These are phyloP conservation scores for Malurus elegans DNA, from an alignment of 2,113 vertebrate genomes.

Conservation along the genomic window DNA sequence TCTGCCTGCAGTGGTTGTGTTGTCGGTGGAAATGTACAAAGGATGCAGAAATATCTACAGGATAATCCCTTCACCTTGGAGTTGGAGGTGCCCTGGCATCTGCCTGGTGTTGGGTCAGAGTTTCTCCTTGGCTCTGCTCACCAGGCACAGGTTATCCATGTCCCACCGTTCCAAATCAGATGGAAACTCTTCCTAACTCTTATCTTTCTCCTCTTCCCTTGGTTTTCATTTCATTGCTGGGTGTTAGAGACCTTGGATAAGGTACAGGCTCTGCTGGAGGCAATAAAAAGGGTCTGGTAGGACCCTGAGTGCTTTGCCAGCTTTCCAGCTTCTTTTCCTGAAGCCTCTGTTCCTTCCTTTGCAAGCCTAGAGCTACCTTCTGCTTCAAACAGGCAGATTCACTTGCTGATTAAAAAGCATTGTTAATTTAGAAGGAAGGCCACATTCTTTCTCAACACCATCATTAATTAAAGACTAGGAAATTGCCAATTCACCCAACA, in stretches of 20 bases:
- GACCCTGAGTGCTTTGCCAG: not conserved
- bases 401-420: slow-evolving; percentile 41
- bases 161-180: not conserved
- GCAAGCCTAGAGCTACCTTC: slow-evolving; percentile 53
- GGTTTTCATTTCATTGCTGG: not conserved
- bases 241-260: not conserved
- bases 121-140: not conserved
- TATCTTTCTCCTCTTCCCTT: not conserved
- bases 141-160: not conserved
- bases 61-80: not conserved
- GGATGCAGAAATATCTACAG: not conserved
- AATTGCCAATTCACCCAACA: slow-evolving; percentile 61
- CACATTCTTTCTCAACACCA: slow-evolving; percentile 60
- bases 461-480: slow-evolving; percentile 67
- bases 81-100: not conserved
- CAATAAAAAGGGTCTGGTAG: not conserved
- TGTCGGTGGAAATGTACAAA: not conserved
- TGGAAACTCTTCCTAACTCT: not conserved
- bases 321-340: not conserved
- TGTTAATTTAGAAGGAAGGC: slow-evolving; percentile 66
- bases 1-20: not conserved
- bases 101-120: not conserved
- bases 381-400: slow-evolving; percentile 33
- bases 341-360: not conserved
- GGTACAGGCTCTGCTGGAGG: not conserved